Evolutionary conservation across 2,888 invertebrate species (phyloP).

Genomic region (Poecilobothrus nobilitatus): DNA sequence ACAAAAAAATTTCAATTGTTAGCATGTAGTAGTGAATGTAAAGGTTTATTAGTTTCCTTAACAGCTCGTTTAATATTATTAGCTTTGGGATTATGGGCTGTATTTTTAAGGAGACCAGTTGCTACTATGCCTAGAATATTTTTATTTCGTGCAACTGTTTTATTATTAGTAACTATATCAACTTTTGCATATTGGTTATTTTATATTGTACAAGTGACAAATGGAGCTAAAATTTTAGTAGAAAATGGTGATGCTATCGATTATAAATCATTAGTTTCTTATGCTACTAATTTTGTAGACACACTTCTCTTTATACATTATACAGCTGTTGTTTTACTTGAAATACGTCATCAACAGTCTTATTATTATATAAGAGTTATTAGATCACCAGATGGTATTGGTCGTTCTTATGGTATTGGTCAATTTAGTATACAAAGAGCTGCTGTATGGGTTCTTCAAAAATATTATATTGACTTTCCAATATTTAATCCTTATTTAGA

Average conservation of each 20-base stretch:
- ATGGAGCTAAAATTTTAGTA: constrained; percentile 68
- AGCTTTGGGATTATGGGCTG: constrained; percentile 84
- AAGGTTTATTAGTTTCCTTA: constrained; percentile 83
- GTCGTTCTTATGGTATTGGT: constrained; percentile 78
- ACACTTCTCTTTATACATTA: constrained; percentile 92
- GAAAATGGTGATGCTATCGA: constrained; percentile 66
- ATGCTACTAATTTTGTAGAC: constrained; percentile 87
- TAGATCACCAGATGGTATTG: constrained; percentile 91
- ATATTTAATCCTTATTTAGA: constrained; percentile 96
- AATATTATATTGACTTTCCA: constrained; percentile 92
- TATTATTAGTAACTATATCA: constrained; percentile 80
- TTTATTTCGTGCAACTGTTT: constrained; percentile 80
- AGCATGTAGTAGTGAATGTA: constrained; percentile 88
- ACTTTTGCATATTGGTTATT: constrained; percentile 97
- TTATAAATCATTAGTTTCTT: constrained; percentile 83
- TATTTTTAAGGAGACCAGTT: constrained; percentile 75
- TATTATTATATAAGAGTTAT: constrained; percentile 84
- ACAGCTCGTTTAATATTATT: constrained; percentile 85
- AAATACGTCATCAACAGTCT: constrained; percentile 85
- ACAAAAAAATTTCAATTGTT: constrained; percentile 59
- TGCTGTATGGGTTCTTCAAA: constrained; percentile 88
- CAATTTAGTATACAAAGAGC: constrained; percentile 90
- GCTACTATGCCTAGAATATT: constrained; percentile 88
- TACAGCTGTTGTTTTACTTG: constrained; percentile 84
- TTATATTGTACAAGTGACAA: constrained; percentile 85